A percentile compares a stretch with the other conserved stretches of the same genome.
Evolutionary conservation across 1,140 invertebrate genomes (phyloP).

Genomic region (Marisa cornuarietis): DNA sequence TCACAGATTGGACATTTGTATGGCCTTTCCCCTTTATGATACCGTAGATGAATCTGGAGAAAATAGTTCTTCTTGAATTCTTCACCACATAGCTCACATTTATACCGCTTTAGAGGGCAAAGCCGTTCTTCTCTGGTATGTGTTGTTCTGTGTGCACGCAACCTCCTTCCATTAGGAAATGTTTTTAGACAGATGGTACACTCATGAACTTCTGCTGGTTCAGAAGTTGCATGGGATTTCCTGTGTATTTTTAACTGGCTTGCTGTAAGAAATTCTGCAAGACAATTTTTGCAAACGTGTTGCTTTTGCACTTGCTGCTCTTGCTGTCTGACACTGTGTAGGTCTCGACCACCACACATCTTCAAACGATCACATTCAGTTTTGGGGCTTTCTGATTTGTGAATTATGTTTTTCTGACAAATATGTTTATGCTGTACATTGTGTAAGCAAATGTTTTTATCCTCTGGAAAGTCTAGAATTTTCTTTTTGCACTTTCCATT

Average conservation of each 20-base stretch:
- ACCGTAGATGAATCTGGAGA: conserved; percentile 10
- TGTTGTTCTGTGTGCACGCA: conserved; percentile 8
- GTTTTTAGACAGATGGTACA: conserved; percentile 6
- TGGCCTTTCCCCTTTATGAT: conserved; percentile 1
- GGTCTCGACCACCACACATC: no score
- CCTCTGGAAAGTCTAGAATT: no score
- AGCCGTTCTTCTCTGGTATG: not conserved
- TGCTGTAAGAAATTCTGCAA: not conserved
- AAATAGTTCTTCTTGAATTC: conserved; percentile 15
- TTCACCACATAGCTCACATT: conserved; percentile 9
- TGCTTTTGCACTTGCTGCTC: not conserved
- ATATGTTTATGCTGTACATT: no score
- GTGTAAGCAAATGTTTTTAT: no score
- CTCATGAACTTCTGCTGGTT: not conserved
- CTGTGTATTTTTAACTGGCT: conserved; percentile 6
- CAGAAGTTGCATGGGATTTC: not conserved
- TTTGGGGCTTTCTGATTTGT: no score
- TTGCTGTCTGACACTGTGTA: no score
- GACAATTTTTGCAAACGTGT: not conserved
- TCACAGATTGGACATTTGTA: conserved; percentile 8
- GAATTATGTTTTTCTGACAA: no score
- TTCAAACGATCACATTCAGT: no score
- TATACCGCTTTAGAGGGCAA: not conserved
- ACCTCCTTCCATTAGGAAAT: not conserved
- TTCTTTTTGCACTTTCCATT: no score